Evolutionary conservation across 2,888 invertebrate species (phyloP).

Genomic region (Pristionchus fissidentatus): DNA sequence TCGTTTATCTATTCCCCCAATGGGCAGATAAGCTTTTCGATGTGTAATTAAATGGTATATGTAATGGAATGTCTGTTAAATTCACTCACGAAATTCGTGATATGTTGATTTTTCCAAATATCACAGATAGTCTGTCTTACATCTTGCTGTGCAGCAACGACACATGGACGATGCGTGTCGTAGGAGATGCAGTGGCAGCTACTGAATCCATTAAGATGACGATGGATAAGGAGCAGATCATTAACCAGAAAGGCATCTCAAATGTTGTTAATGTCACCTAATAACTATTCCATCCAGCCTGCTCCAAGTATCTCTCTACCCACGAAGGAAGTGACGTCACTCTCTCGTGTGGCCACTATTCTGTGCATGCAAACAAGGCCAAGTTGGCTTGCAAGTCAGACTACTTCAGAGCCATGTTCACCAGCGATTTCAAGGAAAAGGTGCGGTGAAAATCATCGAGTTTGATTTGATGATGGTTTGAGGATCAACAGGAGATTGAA

Average conservation of each 20-base stretch:
- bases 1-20: no score
- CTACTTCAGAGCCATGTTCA: constrained; percentile 11
- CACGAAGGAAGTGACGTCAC: not conserved
- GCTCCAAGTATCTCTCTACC: not conserved
- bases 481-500: not conserved
- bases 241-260: not conserved
- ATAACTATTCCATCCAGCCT: not conserved
- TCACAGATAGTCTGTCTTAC: not conserved
- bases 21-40: no score
- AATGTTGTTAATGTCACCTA: not conserved
- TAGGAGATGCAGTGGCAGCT: not conserved
- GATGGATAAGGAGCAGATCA: not conserved
- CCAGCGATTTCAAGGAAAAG: constrained; percentile 26
- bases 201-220: not conserved
- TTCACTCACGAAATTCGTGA: no score
- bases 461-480: not conserved
- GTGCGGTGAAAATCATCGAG: not conserved
- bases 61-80: no score
- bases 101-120: no score
- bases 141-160: not conserved
- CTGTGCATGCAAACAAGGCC: not conserved
- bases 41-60: no score
- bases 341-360: not conserved
- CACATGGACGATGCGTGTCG: not conserved
- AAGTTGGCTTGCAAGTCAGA: not conserved